phyloP scores from a whole-genome alignment of 2,797 vertebrate genomes.

The Myripristis murdjan region DNA sequence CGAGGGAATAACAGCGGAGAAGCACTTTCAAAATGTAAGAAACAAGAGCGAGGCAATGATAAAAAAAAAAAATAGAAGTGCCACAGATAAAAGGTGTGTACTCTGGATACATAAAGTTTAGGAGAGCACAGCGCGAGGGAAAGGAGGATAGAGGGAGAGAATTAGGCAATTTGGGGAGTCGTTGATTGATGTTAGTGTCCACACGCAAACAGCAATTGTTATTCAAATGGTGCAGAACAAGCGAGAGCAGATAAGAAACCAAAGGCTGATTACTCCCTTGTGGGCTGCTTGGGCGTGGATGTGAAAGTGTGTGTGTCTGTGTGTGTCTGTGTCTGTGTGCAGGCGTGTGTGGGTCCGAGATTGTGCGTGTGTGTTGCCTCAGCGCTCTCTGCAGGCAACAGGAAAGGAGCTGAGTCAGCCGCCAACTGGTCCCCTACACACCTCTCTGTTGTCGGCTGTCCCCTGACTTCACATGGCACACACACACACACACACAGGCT shows the following conservation, averaged over 20 bases:
- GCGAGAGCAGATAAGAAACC: conserved; percentile 54
- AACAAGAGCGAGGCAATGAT: conserved; percentile 37
- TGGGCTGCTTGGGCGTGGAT: conserved; percentile 50
- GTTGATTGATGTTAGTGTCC: conserved; percentile 66
- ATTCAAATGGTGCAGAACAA: conserved; percentile 70
- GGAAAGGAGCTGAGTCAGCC: conserved; percentile 79
- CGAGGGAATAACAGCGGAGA: conserved; percentile 35
- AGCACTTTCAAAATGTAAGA: conserved; percentile 34
- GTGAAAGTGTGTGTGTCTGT: conserved; percentile 45
- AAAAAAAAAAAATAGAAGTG: conserved; percentile 45
- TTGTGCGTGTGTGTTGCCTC: conserved; percentile 44
- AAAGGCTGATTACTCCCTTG: conserved; percentile 67
- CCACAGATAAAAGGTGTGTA: conserved; percentile 43
- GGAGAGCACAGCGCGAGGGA: conserved; percentile 7
- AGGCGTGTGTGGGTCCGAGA: conserved; percentile 29
- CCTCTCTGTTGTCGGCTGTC: conserved; percentile 42
- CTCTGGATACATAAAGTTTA: conserved; percentile 53
- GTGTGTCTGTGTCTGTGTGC: conserved; percentile 32
- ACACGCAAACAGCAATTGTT: conserved; percentile 68
- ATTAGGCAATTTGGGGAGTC: conserved; percentile 50
- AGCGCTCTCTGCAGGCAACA: conserved; percentile 65
- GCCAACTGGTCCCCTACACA: conserved; percentile 66
- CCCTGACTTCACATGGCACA: conserved; percentile 24
- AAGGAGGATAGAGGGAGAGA: conserved; percentile 4
- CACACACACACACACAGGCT: conserved; percentile 35